Percentiles rank a stretch among this genome's conserved stretches.
These are phyloP conservation scores for Ceuthmochares aereus DNA, from an alignment of 2,113 vertebrate genomes.

Conservation along the genomic window DNA sequence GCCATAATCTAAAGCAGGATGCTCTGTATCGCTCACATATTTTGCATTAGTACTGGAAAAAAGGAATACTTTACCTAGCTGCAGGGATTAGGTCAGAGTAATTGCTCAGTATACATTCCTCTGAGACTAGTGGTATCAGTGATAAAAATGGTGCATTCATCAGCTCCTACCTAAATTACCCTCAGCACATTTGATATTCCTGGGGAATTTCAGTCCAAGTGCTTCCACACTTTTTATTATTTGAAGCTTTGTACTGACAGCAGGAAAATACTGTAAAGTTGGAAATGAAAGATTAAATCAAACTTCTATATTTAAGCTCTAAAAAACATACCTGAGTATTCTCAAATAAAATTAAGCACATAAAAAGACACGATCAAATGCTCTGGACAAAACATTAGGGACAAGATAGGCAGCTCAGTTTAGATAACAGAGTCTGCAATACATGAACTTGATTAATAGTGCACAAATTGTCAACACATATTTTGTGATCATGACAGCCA, in stretches of 20 bases:
- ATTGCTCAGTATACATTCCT: background rate
- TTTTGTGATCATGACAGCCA: background rate
- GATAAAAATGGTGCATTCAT: background rate
- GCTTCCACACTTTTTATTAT: background rate
- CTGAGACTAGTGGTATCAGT: background rate
- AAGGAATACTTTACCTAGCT: conserved; percentile 1
- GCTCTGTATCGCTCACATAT: background rate
- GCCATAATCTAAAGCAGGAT: background rate
- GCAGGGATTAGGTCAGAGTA: conserved; percentile 3
- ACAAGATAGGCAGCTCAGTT: background rate
- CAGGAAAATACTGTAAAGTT: background rate
- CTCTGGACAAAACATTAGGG: background rate
- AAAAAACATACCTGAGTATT: background rate
- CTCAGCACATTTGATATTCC: background rate
- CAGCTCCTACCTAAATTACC: background rate
- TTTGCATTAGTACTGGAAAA: background rate
- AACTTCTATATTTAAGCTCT: background rate
- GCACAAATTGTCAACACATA: background rate
- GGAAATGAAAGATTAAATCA: background rate
- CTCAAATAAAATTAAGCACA: background rate
- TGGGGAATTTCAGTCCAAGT: background rate
- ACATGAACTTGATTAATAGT: background rate
- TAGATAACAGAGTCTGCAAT: background rate
- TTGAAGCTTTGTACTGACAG: background rate
- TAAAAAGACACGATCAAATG: background rate